Evolutionary conservation across 2,113 vertebrate species (phyloP), one percentile per base, ranked within the genome.

Genomic region (Heterocephalus glaber): DNA sequence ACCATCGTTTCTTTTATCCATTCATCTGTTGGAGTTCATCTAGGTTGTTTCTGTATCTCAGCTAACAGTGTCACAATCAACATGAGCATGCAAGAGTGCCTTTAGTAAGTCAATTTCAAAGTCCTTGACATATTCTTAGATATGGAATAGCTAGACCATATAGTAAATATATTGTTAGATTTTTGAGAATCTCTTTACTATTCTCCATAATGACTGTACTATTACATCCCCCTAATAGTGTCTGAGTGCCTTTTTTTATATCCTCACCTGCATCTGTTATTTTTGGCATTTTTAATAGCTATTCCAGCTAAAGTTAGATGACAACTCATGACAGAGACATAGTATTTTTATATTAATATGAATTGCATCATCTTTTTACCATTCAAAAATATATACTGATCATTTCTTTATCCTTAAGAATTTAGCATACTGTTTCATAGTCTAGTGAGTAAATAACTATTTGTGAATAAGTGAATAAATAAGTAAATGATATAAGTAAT

Each of bases 341-440:
- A 68, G 20, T 44, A 81, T 52, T 72, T 83, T 86, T 44, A 22
- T 65, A 60, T 61, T 76, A 86, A 70, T 47, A 79, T 92, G 86
- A 76, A 52, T 26, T 41, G 12, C 17, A 33, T 61, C 49, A 80
- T 87, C 10, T 82, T 58, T 87, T 54, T 90, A 83, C 38, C 33
- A 49, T 79, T 92, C 4, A 66, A 86, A 94, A 84, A 54, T 54
- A 79, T 47, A 81, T 28, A 77, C 1, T 41, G 28, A 66, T 66
- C 41, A n/a, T 74, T 92, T 87, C 12, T 88, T 47, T 85, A 35
- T 74, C 61, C n/a, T 92, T 92, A n/a, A 74, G 26, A 88, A 85
- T 74, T 92, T 80, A 84, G 30, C 7, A 12, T 65, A 56, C 17
- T 66, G 54, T 84, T 63, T 63, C 38, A 41, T 60, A 63, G 0